Evolutionary conservation across 1,140 invertebrate genomes (phyloP).

Genomic region (Maniola jurtina): DNA sequence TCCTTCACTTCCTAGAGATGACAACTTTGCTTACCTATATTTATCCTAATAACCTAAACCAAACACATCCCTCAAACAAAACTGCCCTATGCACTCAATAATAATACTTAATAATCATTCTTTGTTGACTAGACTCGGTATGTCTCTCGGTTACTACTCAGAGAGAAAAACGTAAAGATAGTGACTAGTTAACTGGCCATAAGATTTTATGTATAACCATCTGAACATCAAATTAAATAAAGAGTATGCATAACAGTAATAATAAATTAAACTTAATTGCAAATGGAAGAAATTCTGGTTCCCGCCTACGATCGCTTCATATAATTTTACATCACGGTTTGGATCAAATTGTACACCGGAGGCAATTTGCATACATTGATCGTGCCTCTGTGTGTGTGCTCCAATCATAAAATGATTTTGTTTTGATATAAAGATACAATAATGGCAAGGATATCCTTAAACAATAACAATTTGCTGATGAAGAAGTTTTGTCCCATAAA

Average conservation of each 20-base stretch:
- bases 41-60: too few species aligned
- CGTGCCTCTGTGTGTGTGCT: constrained; percentile 1
- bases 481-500: too few species aligned
- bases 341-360: constrained; percentile 3
- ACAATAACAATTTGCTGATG: background rate
- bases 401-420: background rate
- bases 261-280: constrained; percentile 3
- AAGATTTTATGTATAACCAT: background rate
- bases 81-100: too few species aligned
- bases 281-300: constrained; percentile 3
- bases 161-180: too few species aligned
- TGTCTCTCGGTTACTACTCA: too few species aligned
- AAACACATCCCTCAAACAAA: too few species aligned
- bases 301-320: constrained; percentile 2
- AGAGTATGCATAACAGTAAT: background rate
- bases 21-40: too few species aligned
- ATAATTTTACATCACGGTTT: constrained; percentile 1
- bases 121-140: too few species aligned
- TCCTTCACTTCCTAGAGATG: too few species aligned
- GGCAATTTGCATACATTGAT: constrained; percentile 16
- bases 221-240: background rate
- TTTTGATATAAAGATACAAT: background rate
- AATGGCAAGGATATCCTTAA: constrained; percentile 2
- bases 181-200: too few species aligned
- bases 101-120: too few species aligned